Percentiles rank a stretch among this genome's conserved stretches.
Conservation (phyloP, 2,113 vertebrate genomes). For the Asarcornis scutulata region DNA sequence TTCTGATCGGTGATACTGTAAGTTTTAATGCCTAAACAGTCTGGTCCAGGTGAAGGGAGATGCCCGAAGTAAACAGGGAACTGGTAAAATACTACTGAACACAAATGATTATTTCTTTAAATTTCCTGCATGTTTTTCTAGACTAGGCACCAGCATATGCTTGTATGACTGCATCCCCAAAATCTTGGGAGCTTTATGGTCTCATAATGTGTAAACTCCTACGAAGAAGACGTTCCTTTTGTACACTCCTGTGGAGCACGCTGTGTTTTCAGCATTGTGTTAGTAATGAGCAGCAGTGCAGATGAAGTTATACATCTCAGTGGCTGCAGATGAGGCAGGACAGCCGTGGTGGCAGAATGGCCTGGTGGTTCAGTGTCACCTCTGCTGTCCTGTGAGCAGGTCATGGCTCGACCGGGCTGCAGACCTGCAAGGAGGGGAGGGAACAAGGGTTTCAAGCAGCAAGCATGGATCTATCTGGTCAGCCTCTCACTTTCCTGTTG, state of each 20-base stretch:
- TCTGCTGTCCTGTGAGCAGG: not conserved
- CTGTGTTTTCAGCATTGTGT: not conserved
- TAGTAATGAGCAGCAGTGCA: not conserved
- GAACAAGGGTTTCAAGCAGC: not conserved
- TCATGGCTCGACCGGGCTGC: not conserved
- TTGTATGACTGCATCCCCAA: not conserved
- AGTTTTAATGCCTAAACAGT: not conserved
- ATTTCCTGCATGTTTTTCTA: not conserved
- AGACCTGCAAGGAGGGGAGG: not conserved
- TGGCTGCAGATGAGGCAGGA: not conserved
- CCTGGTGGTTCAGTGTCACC: not conserved
- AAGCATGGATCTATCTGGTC: not conserved
- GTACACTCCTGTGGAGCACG: not conserved
- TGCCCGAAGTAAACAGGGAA: not conserved
- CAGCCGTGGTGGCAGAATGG: not conserved
- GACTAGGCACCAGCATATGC: not conserved
- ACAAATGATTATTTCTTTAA: not conserved
- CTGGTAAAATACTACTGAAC: not conserved
- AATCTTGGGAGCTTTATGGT: not conserved
- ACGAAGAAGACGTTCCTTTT: not conserved
- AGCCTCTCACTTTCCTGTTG: not conserved
- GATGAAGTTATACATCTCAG: not conserved
- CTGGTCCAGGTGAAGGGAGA: accelerated
- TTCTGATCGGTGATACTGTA: not conserved
- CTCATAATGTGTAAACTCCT: not conserved